Evolutionary conservation across 2,888 invertebrate genomes (phyloP).

Genomic region (Oxystoma pomonae): DNA sequence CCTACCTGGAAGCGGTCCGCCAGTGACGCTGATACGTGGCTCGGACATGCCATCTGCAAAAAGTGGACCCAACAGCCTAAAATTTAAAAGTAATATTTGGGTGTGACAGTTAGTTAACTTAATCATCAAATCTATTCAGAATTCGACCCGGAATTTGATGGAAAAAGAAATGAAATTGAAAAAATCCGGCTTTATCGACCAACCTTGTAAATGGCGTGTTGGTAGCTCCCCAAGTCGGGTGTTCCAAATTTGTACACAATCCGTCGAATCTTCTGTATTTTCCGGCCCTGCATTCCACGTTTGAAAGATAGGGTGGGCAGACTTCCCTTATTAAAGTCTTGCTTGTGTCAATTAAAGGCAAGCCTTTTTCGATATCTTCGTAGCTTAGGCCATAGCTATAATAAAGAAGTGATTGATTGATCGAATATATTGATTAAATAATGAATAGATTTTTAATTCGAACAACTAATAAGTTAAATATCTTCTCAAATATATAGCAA

Average conservation of each 20-base stretch:
- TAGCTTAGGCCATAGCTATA: conserved; percentile 76
- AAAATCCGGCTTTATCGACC: too few species aligned
- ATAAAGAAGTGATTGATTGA: conserved; percentile 14
- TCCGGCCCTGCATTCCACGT: conserved; percentile 83
- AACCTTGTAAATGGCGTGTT: conserved; percentile 81
- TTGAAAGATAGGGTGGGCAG: conserved; percentile 82
- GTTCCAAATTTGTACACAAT: conserved; percentile 81
- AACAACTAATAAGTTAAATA: too few species aligned
- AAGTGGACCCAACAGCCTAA: conserved; percentile 70
- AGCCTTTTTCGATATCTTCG: conserved; percentile 82
- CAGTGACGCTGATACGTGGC: conserved; percentile 75
- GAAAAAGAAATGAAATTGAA: too few species aligned
- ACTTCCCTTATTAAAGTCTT: conserved; percentile 81
- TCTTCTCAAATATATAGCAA: too few species aligned
- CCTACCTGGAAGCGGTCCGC: conserved; percentile 63
- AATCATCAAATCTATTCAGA: conserved; percentile 1
- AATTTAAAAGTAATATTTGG: conserved; percentile 6
- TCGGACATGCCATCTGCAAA: conserved; percentile 82
- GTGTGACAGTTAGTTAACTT: neutral
- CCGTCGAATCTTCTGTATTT: conserved; percentile 86
- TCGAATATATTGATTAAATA: too few species aligned
- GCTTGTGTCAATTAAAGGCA: conserved; percentile 84
- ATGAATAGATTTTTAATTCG: too few species aligned
- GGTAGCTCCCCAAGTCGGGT: conserved; percentile 87
- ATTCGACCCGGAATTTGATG: too few species aligned